phyloP scores from a whole-genome alignment of 2,888 invertebrate genomes.

The Hymenopus coronatus region DNA sequence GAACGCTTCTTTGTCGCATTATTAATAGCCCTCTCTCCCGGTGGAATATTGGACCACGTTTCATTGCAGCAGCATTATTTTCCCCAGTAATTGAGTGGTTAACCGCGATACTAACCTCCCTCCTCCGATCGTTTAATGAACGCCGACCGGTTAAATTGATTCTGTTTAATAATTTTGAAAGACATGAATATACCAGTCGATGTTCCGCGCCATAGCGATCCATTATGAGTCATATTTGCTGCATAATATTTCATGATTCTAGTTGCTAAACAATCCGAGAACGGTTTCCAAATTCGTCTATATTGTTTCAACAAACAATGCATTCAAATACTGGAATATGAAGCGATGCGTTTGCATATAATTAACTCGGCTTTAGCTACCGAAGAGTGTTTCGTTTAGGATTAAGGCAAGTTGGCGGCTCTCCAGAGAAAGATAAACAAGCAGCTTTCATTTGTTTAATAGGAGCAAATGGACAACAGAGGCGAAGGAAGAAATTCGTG shows the following conservation, averaged over 20 bases:
- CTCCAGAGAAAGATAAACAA: background rate
- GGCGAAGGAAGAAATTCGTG: no score
- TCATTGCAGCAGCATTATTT: background rate
- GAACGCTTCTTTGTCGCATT: background rate
- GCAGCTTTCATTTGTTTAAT: no score
- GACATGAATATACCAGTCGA: background rate
- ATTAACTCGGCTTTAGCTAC: background rate
- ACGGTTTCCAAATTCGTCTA: background rate
- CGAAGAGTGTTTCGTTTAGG: background rate
- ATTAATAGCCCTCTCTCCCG: background rate
- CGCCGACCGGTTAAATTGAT: background rate
- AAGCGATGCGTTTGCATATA: background rate
- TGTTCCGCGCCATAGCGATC: background rate
- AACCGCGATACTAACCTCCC: background rate
- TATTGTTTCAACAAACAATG: background rate
- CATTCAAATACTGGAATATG: background rate
- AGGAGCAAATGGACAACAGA: no score
- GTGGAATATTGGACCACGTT: background rate
- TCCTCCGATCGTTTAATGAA: background rate
- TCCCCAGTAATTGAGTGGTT: background rate
- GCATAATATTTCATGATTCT: background rate
- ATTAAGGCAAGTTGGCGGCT: background rate
- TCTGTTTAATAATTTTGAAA: background rate
- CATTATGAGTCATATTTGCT: background rate
- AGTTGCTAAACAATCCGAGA: background rate